Percentiles rank a stretch among this genome's conserved stretches.
phyloP scores from a whole-genome alignment of 2,113 vertebrate genomes.

The Plecotus auritus region DNA sequence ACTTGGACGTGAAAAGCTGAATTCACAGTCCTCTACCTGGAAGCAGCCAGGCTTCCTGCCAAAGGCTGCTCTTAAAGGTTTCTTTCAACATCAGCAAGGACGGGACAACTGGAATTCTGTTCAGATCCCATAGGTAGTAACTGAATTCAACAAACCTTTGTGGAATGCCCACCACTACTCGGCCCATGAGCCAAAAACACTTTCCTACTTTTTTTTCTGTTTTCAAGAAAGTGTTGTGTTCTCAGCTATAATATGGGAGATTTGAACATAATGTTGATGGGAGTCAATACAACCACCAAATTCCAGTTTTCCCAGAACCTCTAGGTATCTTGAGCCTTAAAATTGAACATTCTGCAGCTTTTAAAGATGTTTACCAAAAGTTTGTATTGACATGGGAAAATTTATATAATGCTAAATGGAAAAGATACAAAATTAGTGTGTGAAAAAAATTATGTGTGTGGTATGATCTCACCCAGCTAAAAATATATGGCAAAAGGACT shows the following conservation, averaged over 20 bases:
- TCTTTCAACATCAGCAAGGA: slow-evolving; percentile 43
- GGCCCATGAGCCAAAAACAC: not conserved
- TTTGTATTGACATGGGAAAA: not conserved
- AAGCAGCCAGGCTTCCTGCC: not conserved
- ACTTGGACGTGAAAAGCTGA: slow-evolving; percentile 30
- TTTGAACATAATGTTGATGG: not conserved
- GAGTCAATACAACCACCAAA: not conserved
- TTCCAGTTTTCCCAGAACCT: not conserved
- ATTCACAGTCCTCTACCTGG: slow-evolving; percentile 61
- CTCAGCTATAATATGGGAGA: not conserved
- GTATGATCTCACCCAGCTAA: slow-evolving; percentile 51
- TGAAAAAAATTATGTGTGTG: slow-evolving; percentile 2
- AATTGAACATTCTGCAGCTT: not conserved
- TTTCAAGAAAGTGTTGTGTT: slow-evolving; percentile 34
- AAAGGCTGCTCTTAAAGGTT: slow-evolving; percentile 48
- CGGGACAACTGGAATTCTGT: slow-evolving; percentile 13
- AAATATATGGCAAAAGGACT: slow-evolving; percentile 41
- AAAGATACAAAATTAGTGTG: slow-evolving; percentile 27
- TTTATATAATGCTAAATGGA: slow-evolving; percentile 40
- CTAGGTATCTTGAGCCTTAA: not conserved
- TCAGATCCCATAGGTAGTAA: not conserved
- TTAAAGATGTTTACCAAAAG: slow-evolving; percentile 38
- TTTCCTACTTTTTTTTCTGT: not conserved
- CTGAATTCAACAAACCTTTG: slow-evolving; percentile 31
- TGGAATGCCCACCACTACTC: not conserved